Conservation (phyloP, 2,113 vertebrate genomes). For the Terrapene triunguis region DNA sequence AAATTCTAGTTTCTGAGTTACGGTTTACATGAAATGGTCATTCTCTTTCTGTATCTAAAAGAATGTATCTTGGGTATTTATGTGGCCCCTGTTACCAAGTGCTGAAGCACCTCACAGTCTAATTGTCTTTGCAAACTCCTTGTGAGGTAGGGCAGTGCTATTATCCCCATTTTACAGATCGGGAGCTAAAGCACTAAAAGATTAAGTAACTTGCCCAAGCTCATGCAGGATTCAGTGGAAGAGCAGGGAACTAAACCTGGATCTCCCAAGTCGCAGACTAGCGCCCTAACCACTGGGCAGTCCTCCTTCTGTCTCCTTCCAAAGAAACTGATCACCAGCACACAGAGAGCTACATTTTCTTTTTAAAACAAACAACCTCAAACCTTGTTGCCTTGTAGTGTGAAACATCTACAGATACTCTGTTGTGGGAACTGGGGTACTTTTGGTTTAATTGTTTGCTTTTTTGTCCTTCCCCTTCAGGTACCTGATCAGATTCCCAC, state of each 20-base stretch:
- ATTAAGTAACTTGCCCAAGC: neutral
- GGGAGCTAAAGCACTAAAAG: neutral
- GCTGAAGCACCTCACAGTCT: neutral
- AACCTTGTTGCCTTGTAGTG: neutral
- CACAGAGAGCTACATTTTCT: neutral
- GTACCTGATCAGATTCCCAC: neutral
- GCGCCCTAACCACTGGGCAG: neutral
- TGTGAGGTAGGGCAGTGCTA: neutral
- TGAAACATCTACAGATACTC: no score
- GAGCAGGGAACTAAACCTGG: neutral
- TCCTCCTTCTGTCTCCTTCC: neutral
- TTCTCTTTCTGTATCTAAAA: neutral
- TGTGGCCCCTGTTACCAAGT: neutral
- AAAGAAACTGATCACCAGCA: neutral
- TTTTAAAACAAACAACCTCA: neutral
- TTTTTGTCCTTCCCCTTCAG: neutral
- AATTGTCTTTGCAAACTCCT: neutral
- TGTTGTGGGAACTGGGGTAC: neutral
- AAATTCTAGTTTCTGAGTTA: no score
- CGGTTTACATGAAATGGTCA: neutral
- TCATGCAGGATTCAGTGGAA: neutral
- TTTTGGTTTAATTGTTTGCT: neutral
- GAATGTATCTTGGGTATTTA: neutral
- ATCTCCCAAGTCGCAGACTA: neutral
- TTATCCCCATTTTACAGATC: neutral